Base-by-base conservation (phyloP, 2,888 invertebrate species). In the Autographa gamma region DNA sequence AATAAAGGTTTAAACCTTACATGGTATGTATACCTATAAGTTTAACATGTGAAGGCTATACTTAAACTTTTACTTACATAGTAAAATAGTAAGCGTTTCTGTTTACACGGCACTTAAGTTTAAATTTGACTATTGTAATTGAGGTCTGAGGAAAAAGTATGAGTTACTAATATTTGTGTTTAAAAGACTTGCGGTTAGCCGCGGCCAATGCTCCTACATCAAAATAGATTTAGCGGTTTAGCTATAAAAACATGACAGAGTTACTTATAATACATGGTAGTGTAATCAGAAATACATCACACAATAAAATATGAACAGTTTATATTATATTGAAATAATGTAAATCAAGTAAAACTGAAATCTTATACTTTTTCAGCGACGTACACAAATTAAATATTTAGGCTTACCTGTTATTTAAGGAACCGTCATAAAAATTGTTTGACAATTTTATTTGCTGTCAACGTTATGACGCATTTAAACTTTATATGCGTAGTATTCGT, bases 1-100 rank as follows among this genome's bases (percentile, higher is more conserved):
- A 85, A 85, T 82, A 81, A 81, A 82, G 58, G 85, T 85, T 82
- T 63, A 86, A 82, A 72, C 59, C 69, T 13, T 7, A 68, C 32
- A 68, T 25, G 25, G 16, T n/a, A 66, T 25, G 31, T 75, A 59
- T 60, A 11, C 8, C 58, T 16, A 19, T 73, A 38, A 56, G 38
- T 38, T 11, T 38, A 32, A 6, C 16, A n/a, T n/a, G 32, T 31
- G 32, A 43, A 43, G 61, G 61, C 48, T 62, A 43, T 25, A 61
- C 19, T 34, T n/a, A n/a, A 38, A 60, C 34, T 60, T 60, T 38
- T 18, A 34, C 41, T 60, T 25, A 56, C 19, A 54, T 19, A 18
- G 19, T 56, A 25, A 13, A 25, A 25, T 48, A 41, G 54, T 56
- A 11, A 25, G 32, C 38, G 54, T 52, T 32, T 54, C 54, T 14